These are phyloP conservation scores for Cavia aperea DNA, from an alignment of 2,113 vertebrate genomes.

Conservation along the genomic window DNA sequence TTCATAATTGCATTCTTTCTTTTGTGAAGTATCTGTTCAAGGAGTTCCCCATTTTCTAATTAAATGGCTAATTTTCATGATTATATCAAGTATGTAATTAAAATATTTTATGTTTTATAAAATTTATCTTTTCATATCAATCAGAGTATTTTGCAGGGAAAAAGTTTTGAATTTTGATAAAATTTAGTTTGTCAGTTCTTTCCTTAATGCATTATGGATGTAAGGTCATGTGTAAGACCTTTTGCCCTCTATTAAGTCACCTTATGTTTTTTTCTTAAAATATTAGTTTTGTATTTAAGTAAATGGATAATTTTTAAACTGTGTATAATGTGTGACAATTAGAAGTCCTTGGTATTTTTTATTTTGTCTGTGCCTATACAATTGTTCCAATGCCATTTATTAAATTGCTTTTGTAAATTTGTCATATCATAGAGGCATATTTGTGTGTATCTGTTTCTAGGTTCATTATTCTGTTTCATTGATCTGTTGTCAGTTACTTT, in stretches of 20 bases:
- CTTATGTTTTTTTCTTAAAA: neutral
- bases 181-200: neutral
- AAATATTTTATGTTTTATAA: neutral
- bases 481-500: neutral
- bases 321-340: neutral
- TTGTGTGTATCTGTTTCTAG: neutral
- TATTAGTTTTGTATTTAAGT: neutral
- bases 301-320: neutral
- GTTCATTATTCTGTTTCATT: neutral
- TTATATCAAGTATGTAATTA: neutral
- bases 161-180: neutral
- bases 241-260: neutral
- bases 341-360: neutral
- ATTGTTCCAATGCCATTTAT: neutral
- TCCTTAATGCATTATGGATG: neutral
- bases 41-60: neutral
- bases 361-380: neutral
- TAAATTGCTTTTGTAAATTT: neutral
- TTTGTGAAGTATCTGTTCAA: neutral
- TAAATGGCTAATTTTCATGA: neutral
- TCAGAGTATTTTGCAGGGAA: neutral
- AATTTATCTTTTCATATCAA: neutral
- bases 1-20: neutral
- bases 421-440: neutral
- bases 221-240: neutral